These are phyloP conservation scores for Rhogogaster chlorosoma DNA, from an alignment of 2,888 invertebrate genomes.

Conservation along the genomic window DNA sequence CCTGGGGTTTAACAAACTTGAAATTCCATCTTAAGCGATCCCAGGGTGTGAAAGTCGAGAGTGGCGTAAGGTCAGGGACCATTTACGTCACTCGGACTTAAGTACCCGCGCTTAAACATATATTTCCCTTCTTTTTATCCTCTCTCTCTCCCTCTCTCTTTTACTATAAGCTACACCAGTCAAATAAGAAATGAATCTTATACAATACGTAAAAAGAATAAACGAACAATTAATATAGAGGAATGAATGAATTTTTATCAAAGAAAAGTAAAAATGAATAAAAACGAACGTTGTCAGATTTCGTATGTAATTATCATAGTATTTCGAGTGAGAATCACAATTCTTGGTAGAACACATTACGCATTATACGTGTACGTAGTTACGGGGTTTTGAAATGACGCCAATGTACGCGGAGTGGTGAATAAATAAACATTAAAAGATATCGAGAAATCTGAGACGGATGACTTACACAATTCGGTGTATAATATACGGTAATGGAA, in stretches of 20 bases:
- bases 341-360: too few species aligned
- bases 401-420: neutral
- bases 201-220: too few species aligned
- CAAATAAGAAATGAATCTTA: too few species aligned
- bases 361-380: neutral
- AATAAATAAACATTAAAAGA: neutral
- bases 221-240: too few species aligned
- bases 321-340: too few species aligned
- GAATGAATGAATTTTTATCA: neutral
- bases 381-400: neutral
- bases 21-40: constrained; percentile 33
- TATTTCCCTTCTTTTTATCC: neutral
- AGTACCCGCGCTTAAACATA: neutral
- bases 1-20: constrained; percentile 34
- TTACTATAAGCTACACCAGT: neutral
- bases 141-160: neutral
- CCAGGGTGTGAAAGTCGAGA: constrained; percentile 25
- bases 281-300: too few species aligned
- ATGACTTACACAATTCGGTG: neutral
- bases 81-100: constrained; percentile 25
- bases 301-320: too few species aligned
- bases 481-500: neutral
- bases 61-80: constrained; percentile 40
- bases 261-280: too few species aligned
- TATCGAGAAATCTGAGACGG: neutral